Evolutionary conservation across 1,140 invertebrate species (phyloP), one percentile per base, ranked within the genome.

Genomic region (Achroia grisella): DNA sequence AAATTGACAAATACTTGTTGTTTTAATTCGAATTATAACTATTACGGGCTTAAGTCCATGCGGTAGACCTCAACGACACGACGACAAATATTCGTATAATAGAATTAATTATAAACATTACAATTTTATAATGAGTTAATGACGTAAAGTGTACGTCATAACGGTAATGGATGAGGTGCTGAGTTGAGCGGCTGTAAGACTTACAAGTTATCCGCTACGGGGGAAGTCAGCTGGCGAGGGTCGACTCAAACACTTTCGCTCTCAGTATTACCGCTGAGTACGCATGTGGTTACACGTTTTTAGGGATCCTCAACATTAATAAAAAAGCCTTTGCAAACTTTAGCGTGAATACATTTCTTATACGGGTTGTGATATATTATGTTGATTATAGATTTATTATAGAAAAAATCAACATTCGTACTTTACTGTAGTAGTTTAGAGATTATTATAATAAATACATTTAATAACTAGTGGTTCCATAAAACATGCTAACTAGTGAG

Each of bases 231-330:
- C 33, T 43, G 47, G 47, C 58, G 62, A 78, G 69, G 68, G 64
- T 63, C 64, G 58, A 31, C 27, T 30, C 41, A 28, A 42, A 33
- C 56, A 73, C 54, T 71, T 59, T 76, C 67, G 69, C 59, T 45
- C 17, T 68, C 40, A 70, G 78, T 48, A 43, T 55, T 30, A 71
- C 71, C 23, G 56, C 60, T 35, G 65, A 62, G 12, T 52, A 71
- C 39, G 52, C 66, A 79, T 55, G 67, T 72, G 36, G 17, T 51
- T 65, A 49, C 82, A 87, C 57, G 84, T 70, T 44, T 43, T 40
- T 23, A 54, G 39, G 48, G 50, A 3, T 47, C 48, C 28, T 12
- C 8, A 45, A 23, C 17, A 23, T 6, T 23, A 3, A n/a, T n/a
- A n/a, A n/a, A 10, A 17, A 15, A 48, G 0, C 8, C 17, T n/a